phyloP scores from a whole-genome alignment of 2,888 invertebrate genomes.

The Liposcelis brunnea region DNA sequence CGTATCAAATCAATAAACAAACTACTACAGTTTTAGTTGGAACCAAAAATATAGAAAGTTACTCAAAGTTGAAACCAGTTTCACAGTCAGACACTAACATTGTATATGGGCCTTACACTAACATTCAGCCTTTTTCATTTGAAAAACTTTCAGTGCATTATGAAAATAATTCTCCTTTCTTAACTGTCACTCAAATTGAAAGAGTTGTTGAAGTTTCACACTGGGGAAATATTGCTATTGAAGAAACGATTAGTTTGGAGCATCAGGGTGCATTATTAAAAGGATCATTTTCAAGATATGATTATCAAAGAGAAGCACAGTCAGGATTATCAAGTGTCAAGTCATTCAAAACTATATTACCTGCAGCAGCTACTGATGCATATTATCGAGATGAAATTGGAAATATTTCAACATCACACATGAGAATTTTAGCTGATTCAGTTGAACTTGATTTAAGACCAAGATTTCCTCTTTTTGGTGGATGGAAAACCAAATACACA shows the following conservation, averaged over 20 bases:
- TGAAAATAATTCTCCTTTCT: constrained; percentile 91
- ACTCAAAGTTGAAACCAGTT: constrained; percentile 65
- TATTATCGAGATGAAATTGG: constrained; percentile 98
- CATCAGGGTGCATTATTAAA: constrained; percentile 89
- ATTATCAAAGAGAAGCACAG: constrained; percentile 85
- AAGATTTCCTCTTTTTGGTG: constrained; percentile 93
- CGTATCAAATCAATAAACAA: constrained; percentile 64
- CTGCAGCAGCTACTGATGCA: constrained; percentile 81
- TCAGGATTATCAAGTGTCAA: constrained; percentile 79
- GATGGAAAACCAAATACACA: constrained; percentile 95
- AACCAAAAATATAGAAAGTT: constrained; percentile 64
- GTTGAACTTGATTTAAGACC: constrained; percentile 93
- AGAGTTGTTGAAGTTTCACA: constrained; percentile 91
- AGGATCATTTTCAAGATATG: constrained; percentile 91
- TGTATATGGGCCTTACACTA: constrained; percentile 75
- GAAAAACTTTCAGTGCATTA: constrained; percentile 47
- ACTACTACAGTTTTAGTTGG: constrained; percentile 63
- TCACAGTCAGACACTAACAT: constrained; percentile 63
- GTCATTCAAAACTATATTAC: constrained; percentile 59
- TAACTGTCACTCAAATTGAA: constrained; percentile 76
- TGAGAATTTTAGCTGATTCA: constrained; percentile 72
- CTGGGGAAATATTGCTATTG: constrained; percentile 97
- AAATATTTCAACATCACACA: constrained; percentile 94
- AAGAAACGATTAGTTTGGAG: constrained; percentile 79
- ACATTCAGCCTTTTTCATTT: constrained; percentile 38